A percentile compares a stretch with the other conserved stretches of the same genome.
Conservation (phyloP, 2,113 vertebrate genomes). For the Serilophus lunatus region DNA sequence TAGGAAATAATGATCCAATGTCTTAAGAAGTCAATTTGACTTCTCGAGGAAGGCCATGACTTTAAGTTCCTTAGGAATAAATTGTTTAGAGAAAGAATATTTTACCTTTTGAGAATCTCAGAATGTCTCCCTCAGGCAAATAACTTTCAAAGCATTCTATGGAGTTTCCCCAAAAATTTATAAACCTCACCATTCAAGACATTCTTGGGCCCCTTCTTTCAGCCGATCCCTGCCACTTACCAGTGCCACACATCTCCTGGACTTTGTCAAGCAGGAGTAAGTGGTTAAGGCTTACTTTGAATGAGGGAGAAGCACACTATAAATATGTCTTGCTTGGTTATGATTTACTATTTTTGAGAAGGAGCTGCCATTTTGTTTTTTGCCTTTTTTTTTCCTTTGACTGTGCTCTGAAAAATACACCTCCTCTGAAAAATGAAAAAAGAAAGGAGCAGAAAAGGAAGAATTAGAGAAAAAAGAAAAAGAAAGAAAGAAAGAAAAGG, state of each 20-base stretch:
- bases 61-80: neutral
- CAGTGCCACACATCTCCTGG: neutral
- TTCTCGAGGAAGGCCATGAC: neutral
- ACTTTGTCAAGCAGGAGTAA: neutral
- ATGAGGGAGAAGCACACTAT: neutral
- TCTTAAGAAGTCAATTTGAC: neutral
- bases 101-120: too few relatives aligned
- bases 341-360: neutral
- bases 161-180: neutral
- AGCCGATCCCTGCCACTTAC: neutral
- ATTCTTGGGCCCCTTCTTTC: neutral
- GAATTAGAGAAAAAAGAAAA: neutral
- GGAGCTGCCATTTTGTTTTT: neutral
- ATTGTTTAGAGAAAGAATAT: too few relatives aligned
- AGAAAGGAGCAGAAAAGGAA: too few relatives aligned
- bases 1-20: neutral
- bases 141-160: neutral
- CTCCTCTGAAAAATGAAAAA: neutral
- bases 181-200: neutral
- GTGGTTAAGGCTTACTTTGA: neutral
- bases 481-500: too few relatives aligned
- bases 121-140: neutral
- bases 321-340: neutral
- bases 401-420: neutral
- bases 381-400: too few relatives aligned